Base-by-base conservation (phyloP, 2,888 invertebrate genomes). In the Erebia ligea region DNA sequence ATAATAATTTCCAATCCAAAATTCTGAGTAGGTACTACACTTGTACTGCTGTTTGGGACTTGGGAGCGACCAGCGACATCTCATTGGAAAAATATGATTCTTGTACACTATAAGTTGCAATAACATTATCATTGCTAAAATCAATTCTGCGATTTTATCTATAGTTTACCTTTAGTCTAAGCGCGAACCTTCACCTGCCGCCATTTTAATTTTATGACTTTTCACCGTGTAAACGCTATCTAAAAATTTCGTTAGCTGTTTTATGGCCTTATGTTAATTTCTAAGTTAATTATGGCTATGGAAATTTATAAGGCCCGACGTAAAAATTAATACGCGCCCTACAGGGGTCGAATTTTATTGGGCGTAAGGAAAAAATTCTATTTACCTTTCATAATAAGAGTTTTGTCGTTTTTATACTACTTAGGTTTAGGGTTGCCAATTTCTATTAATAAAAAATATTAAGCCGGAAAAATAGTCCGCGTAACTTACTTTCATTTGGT, bases 251-350 rank as follows among this genome's bases (percentile, higher is more conserved):
- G 91, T 93, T 91, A 88, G 85, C 81, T 83, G 86, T 86, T 93
- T 92, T 92, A 92, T 92, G 84, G 85, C 87, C 84, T 87, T 92
- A 92, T 92, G 93, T 91, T 92, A 93, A 93, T 93, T 92, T 89
- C 89, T 89, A 89, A 91, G 85, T 86, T 93, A 93, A 93, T 93
- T 91, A 92, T 90, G 88, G 86, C 91, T 88, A 92, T 90, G 92
- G 91, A 92, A 91, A 91, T 92, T 83, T 91, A 92, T 92, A 90
- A 91, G 89, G 84, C 82, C 70, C 78, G 82, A 82, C 82, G 86
- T 83, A 86, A 86, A 84, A 90, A 92, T 92, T 92, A 92, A 92
- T 92, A 90, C 84, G 75, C 81, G 81, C 80, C 81, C 79, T 84
- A 81, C 83, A 86, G 89, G 91, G 88, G 85, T 86, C 88, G 85